phyloP scores from a whole-genome alignment of 2,888 invertebrate species.

The Drosophila peninsularis region DNA sequence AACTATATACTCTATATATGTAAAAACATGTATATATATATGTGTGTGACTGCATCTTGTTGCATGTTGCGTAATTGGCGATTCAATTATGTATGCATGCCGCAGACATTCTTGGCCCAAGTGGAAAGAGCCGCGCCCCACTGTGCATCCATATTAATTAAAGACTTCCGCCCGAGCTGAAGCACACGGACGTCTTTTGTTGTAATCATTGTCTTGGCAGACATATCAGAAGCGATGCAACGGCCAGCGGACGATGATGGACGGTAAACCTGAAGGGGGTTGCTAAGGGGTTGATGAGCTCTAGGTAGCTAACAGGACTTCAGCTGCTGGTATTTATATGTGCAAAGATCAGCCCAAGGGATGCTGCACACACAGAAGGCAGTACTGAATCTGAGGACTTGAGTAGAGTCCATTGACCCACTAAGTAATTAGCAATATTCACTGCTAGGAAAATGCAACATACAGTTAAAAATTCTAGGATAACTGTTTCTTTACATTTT shows the following conservation, averaged over 20 bases:
- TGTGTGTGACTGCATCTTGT: background rate
- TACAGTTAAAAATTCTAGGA: background rate
- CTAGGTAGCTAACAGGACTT: conserved; percentile 9
- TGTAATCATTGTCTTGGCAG: conserved; percentile 62
- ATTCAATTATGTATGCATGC: conserved; percentile 68
- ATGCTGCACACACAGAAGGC: conserved; percentile 12
- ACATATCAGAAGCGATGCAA: background rate
- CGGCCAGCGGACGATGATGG: conserved; percentile 11
- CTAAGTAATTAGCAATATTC: background rate
- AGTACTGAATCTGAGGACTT: background rate
- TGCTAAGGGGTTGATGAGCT: background rate
- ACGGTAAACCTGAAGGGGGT: conserved; percentile 20
- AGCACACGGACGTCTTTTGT: conserved; percentile 61
- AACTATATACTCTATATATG: background rate
- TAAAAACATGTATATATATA: background rate
- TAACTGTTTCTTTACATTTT: background rate
- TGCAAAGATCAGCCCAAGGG: conserved; percentile 5
- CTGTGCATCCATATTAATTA: conserved; percentile 66
- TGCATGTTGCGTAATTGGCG: conserved; percentile 68
- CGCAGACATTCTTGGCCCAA: conserved; percentile 15
- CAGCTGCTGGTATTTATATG: conserved; percentile 7
- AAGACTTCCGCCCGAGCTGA: conserved; percentile 71
- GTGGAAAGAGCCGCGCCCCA: conserved; percentile 32
- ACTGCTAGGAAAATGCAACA: background rate
- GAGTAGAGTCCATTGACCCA: conserved; percentile 3